Evolutionary conservation across 2,888 invertebrate genomes (phyloP), one percentile per base, ranked within the genome.

Genomic region (Dolichomitus sp.): DNA sequence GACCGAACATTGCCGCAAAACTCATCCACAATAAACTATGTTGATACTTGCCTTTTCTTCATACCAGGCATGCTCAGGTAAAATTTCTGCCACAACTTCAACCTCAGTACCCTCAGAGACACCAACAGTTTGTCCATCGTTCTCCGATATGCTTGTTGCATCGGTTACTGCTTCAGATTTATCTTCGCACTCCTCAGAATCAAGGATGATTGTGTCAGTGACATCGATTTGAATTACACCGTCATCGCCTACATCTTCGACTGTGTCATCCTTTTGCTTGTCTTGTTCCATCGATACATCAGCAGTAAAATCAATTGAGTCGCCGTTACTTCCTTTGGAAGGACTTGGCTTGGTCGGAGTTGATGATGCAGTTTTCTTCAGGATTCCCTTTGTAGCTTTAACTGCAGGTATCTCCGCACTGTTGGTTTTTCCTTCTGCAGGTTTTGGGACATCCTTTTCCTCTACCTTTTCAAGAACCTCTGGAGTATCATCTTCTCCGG

Each of bases 1-100:
- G n/a, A n/a, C n/a, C n/a, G n/a, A n/a, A n/a, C n/a, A n/a, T n/a
- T n/a, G n/a, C n/a, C n/a, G 33, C 33, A 33, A 1, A 33, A 33
- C 33, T 1, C 1, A 6, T n/a, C n/a, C n/a, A n/a, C n/a, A n/a
- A n/a, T n/a, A 37, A 37, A 37, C 27, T 59, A 74, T 66, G 68
- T 65, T 0, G 70, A 78, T 76, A 84, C 85, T 88, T 89, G 90
- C 92, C 89, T 91, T 91, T 61, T 90, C 84, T 48, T 91, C 86
- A 66, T 93, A 92, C 91, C 90, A 92, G 52, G 84, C 83, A 40
- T 86, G 78, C 68, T 85, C 86, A 59, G 87, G 84, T 68, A 81
- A 23, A 30, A 85, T 72, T 82, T 85, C 80, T 78, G 85, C 74
- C 19, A 86, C 85, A 7, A 87, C 85, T 50, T 85, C 72, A 27